Conservation (phyloP, 2,888 invertebrate genomes). For the Byasa hedistus region DNA sequence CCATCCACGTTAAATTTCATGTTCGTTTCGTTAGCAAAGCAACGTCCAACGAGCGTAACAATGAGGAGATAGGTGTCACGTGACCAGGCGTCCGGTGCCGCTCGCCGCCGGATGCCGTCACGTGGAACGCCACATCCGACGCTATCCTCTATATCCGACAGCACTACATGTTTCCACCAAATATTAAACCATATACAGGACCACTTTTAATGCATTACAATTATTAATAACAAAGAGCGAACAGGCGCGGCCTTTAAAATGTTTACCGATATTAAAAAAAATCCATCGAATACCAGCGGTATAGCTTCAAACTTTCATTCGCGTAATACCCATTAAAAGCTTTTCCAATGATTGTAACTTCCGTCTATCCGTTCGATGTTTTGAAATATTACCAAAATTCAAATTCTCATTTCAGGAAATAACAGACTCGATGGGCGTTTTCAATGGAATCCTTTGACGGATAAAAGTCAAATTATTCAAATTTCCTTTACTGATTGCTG, state of each 20-base stretch:
- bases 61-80: constrained; percentile 62
- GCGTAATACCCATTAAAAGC: constrained; percentile 28
- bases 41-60: constrained; percentile 29
- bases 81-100: constrained; percentile 50
- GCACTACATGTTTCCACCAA: constrained; percentile 19
- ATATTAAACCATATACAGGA: constrained; percentile 14
- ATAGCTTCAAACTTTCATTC: constrained; percentile 16
- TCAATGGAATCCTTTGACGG: constrained; percentile 45
- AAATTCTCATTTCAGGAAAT: constrained; percentile 40
- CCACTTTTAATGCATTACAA: constrained; percentile 3
- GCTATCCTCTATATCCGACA: constrained; percentile 45
- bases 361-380: constrained; percentile 29
- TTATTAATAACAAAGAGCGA: constrained; percentile 4
- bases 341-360: constrained; percentile 29
- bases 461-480: constrained; percentile 46
- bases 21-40: constrained; percentile 9
- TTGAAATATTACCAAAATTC: constrained; percentile 35
- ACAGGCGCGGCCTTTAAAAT: constrained; percentile 9
- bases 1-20: constrained; percentile 6
- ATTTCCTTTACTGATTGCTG: constrained; percentile 42
- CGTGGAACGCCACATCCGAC: constrained; percentile 63
- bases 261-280: constrained; percentile 12
- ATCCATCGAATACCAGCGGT: constrained; percentile 10
- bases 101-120: constrained; percentile 62
- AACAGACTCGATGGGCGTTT: constrained; percentile 38